Evolutionary conservation across 1,140 invertebrate genomes (phyloP), one percentile per base, ranked within the genome.

Genomic region (Riptortus pedestris): DNA sequence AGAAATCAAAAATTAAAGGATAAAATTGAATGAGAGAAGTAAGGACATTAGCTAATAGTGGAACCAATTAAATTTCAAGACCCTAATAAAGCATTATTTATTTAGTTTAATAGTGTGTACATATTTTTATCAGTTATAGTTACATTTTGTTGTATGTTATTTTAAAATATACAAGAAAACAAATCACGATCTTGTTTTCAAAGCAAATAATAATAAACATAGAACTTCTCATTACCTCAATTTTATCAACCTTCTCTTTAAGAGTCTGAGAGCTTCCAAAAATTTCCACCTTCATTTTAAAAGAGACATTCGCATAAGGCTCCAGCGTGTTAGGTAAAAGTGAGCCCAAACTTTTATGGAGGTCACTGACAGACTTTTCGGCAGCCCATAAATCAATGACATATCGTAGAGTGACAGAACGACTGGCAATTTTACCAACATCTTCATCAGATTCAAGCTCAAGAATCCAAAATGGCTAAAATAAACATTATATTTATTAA

Each of bases 201-300:
- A n/a, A n/a, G n/a, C n/a, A n/a, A n/a, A n/a, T n/a, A n/a, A n/a
- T n/a, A n/a, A n/a, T n/a, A n/a, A n/a, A n/a, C n/a, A n/a, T n/a
- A n/a, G n/a, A 38, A 38, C 31, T 38, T 38, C 14, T 7, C 5
- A 7, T 7, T 79, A 90, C 88, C 78, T 95, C 90, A 68, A 96
- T 91, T 76, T 87, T 90, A 2, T 85, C 75, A 28, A 93, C 75
- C 80, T 94, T 94, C 69, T 91, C 84, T 43, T 77, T 74, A 71
- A 86, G 84, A 14, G 79, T 79, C 66, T 90, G 85, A 75, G 89
- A 88, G 72, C 87, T 91, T 72, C 90, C 89, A 75, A 91, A 94
- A 7, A 87, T 86, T 75, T 94, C 91, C 14, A 95, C 87, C 67
- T 83, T 80, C n/a, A 94, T 81, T 79, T 87, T 87, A 71, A 91